phyloP scores from a whole-genome alignment of 2,797 vertebrate genomes.

The Gadopsis bispinosus region DNA sequence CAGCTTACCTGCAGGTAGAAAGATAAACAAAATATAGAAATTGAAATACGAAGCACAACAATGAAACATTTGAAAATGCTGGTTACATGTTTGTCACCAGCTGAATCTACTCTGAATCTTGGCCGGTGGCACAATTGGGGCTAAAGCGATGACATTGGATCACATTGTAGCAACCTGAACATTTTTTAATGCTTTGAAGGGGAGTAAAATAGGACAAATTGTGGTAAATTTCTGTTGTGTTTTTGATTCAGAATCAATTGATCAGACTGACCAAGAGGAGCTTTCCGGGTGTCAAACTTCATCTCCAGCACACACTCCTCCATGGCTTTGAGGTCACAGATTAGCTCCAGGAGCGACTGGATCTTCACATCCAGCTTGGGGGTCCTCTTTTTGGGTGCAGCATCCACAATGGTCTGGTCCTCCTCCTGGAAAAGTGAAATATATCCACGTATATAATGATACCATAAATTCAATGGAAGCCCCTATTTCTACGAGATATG shows the following conservation, averaged over 20 bases:
- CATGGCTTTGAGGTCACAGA: conserved; percentile 92
- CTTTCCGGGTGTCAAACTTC: conserved; percentile 93
- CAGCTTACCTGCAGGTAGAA: conserved; percentile 87
- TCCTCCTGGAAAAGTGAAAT: conserved; percentile 72
- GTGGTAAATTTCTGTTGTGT: background rate
- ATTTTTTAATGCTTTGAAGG: background rate
- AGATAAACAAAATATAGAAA: background rate
- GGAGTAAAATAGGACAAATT: background rate
- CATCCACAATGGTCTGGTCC: conserved; percentile 30
- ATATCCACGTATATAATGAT: background rate
- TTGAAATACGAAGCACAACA: conserved; percentile 2
- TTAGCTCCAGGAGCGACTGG: conserved; percentile 88
- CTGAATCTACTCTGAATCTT: background rate
- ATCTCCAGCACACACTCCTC: conserved; percentile 94
- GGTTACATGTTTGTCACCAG: background rate
- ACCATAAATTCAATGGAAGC: background rate
- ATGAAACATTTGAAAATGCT: background rate
- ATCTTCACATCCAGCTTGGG: conserved; percentile 85
- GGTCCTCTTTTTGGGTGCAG: conserved; percentile 60
- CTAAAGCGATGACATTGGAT: background rate
- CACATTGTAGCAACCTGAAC: background rate
- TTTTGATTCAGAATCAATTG: background rate
- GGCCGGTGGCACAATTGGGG: background rate
- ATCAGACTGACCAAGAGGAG: conserved; percentile 87
- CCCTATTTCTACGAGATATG: background rate